These are phyloP conservation scores for Callopanchax toddi DNA, from an alignment of 2,113 vertebrate genomes.

Conservation along the genomic window DNA sequence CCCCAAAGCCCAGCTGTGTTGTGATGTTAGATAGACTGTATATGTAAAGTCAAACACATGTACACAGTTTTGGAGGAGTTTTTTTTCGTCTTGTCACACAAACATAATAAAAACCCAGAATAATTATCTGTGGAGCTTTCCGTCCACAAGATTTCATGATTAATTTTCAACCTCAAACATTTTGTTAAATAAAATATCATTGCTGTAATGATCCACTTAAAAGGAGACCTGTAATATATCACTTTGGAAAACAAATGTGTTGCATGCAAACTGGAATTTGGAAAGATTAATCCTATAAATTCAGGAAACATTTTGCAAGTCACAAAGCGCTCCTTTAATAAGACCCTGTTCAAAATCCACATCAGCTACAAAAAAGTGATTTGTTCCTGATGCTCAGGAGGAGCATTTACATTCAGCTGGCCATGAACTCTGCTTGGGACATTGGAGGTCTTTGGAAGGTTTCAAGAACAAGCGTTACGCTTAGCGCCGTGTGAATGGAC, in stretches of 20 bases:
- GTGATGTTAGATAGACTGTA: constrained; percentile 52
- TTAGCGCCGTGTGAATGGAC: constrained; percentile 65
- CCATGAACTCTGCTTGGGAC: constrained; percentile 25
- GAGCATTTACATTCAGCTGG: constrained; percentile 46
- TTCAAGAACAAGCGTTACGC: constrained; percentile 47
- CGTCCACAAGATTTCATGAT: background rate
- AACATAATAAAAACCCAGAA: constrained; percentile 30
- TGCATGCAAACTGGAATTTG: background rate
- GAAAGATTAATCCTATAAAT: background rate
- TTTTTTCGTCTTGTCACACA: constrained; percentile 1
- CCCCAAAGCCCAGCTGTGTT: constrained; percentile 84
- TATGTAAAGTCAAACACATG: constrained; percentile 29
- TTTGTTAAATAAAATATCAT: background rate
- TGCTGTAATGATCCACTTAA: background rate
- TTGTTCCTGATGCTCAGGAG: constrained; percentile 40
- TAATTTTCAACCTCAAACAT: background rate
- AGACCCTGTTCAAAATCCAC: constrained; percentile 19
- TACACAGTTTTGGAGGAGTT: constrained; percentile 34
- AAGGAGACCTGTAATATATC: background rate
- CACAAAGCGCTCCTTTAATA: constrained; percentile 22
- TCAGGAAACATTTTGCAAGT: constrained; percentile 5
- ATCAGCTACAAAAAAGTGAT: constrained; percentile 39
- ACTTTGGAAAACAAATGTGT: background rate
- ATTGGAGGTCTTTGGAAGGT: constrained; percentile 46
- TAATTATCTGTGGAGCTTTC: background rate